Conservation (phyloP, 1,140 invertebrate genomes). For the Heliconius hermathena region DNA sequence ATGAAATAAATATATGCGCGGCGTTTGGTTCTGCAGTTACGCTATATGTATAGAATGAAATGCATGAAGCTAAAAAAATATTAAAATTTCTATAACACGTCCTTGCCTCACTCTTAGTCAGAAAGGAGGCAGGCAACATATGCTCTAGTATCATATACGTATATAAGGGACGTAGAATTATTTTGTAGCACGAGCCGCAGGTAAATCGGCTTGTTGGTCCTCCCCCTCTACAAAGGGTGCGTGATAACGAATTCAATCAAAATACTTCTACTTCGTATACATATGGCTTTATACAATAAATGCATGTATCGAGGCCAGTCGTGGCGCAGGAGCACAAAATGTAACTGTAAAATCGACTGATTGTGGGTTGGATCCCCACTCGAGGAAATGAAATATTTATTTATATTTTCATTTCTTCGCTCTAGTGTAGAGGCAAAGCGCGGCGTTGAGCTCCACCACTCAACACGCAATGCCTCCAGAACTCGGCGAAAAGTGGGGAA, state of each 20-base stretch:
- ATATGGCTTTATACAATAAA: not conserved
- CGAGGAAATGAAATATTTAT: too few relatives aligned
- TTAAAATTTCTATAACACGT: not conserved
- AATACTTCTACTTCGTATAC: not conserved
- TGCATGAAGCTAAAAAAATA: not conserved
- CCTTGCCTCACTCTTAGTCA: not conserved
- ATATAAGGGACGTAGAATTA: conserved; percentile 43
- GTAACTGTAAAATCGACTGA: too few relatives aligned
- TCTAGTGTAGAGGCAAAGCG: too few relatives aligned
- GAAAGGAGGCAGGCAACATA: conserved; percentile 44
- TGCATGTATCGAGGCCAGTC: not conserved
- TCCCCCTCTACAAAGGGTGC: conserved; percentile 47
- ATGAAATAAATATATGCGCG: too few relatives aligned
- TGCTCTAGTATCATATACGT: conserved; percentile 36
- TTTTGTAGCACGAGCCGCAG: conserved; percentile 51
- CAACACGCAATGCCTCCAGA: too few relatives aligned
- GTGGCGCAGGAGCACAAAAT: too few relatives aligned
- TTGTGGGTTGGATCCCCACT: too few relatives aligned
- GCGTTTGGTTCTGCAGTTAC: too few relatives aligned
- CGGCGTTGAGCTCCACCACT: too few relatives aligned
- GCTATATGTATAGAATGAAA: too few relatives aligned
- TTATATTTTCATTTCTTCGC: too few relatives aligned
- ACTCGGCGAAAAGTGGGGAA: too few relatives aligned
- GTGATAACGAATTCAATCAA: conserved; percentile 63
- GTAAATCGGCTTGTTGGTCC: conserved; percentile 50